Base-by-base conservation (phyloP, 2,797 vertebrate genomes). In the Pseudochirops cupreus region DNA sequence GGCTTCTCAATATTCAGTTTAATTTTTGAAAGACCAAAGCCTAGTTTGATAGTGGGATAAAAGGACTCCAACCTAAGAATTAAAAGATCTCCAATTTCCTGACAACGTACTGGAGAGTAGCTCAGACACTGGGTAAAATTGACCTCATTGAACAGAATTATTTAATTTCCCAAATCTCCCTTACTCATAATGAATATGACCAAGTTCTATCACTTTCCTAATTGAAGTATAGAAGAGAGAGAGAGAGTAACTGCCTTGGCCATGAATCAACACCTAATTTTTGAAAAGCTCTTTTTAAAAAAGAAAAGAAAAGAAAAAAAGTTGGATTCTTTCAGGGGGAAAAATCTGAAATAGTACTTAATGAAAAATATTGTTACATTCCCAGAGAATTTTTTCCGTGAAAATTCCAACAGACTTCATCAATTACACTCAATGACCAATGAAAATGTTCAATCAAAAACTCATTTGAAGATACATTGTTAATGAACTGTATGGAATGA, bases 401-500 rank as follows among this genome's bases (percentile, higher is more conserved):
- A 98, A 98, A 82, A 98, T 98, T 98, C 97, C 98, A 98, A 97
- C 96, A 98, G 98, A 98, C 97, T 98, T 96, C 98, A 98, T 99
- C 97, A 98, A 98, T 99, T 98, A 98, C 96, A 98, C 97, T 98
- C 98, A 99, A 98, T 98, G 98, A 97, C 98, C 98, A 98, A 98
- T 99, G 98, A 98, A 99, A 99, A 97, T 98, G 98, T 98, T 98
- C 98, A 98, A 98, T 99, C 98, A 98, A 98, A 99, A 98, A 92
- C 98, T 98, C 98, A 98, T 99, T 99, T 99, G 97, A 98, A 98
- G 97, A 98, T 98, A 97, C 98, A 98, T 98, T 98, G 98, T 98
- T 99, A 99, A 99, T 99, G 98, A 99, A 98, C 98, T 98, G 97
- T 98, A 98, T 97, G 97, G 97, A 98, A 99, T 98, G 97, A 98